Evolutionary conservation across 2,113 vertebrate genomes (phyloP).

Genomic region (Chauna torquata): DNA sequence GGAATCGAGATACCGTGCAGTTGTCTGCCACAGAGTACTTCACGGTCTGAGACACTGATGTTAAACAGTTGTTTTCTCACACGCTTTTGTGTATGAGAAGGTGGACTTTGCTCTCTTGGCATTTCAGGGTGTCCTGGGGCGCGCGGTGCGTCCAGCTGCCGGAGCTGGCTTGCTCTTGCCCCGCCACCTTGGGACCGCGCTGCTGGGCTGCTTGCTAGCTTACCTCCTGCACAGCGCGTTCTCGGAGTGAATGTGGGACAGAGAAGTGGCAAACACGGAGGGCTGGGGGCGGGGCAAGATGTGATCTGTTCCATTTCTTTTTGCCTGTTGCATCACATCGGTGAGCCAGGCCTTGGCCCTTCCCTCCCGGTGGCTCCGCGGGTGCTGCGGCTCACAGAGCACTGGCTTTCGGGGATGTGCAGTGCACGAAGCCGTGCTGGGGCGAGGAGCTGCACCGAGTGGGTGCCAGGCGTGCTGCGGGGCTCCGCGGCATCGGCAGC

Average conservation of each 20-base stretch:
- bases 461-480: not conserved
- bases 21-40: accelerated
- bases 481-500: not conserved
- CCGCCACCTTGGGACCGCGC: not conserved
- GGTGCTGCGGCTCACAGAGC: not conserved
- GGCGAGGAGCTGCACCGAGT: no score
- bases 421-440: not conserved
- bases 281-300: not conserved
- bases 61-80: accelerated
- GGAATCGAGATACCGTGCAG: not conserved
- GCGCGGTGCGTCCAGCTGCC: not conserved
- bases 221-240: not conserved
- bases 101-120: not conserved
- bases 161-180: not conserved
- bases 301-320: accelerated
- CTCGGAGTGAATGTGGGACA: not conserved
- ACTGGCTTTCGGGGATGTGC: not conserved
- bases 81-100: accelerated
- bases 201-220: constrained; percentile 46
- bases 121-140: constrained; percentile 19
- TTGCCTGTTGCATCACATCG: not conserved
- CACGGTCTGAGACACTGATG: accelerated
- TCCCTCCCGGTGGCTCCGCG: accelerated
- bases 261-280: accelerated
- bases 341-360: accelerated